Evolutionary conservation across 2,113 vertebrate genomes (phyloP).

Genomic region (Dipodomys merriami): DNA sequence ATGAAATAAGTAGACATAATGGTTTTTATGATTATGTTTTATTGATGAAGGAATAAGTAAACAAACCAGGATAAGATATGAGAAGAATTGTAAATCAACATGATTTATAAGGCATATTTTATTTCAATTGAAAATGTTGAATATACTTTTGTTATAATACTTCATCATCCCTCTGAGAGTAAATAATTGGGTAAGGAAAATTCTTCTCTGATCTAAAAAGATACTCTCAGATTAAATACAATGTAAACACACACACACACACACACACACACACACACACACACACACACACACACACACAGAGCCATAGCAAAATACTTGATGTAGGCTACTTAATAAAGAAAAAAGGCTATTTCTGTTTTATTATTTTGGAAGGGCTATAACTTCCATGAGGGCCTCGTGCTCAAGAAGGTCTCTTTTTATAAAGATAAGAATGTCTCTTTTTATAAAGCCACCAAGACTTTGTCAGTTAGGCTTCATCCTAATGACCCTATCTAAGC

Average conservation of each 20-base stretch:
- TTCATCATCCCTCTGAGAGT: not conserved
- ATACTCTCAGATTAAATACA: not conserved
- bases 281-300: too few relatives aligned
- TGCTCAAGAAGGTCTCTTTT: too few relatives aligned
- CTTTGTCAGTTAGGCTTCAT: not conserved
- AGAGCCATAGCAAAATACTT: not conserved
- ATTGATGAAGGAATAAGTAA: not conserved
- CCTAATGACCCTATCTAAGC: not conserved
- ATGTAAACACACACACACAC: too few relatives aligned
- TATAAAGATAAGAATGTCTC: not conserved
- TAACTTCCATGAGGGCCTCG: not conserved
- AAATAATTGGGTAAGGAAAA: constrained; percentile 2
- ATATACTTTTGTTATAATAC: not conserved
- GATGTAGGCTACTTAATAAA: not conserved
- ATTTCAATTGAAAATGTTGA: constrained; percentile 10
- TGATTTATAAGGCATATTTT: not conserved
- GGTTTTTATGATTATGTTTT: not conserved
- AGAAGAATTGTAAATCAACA: not conserved
- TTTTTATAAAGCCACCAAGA: not conserved
- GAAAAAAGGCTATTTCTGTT: not conserved
- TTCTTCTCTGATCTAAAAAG: constrained; percentile 2
- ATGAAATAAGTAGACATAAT: not conserved
- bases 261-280: too few relatives aligned
- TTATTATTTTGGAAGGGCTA: not conserved
- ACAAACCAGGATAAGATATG: not conserved